Conservation (phyloP, 64 coral and sea anemone genomes). For the Porites australiensis region DNA sequence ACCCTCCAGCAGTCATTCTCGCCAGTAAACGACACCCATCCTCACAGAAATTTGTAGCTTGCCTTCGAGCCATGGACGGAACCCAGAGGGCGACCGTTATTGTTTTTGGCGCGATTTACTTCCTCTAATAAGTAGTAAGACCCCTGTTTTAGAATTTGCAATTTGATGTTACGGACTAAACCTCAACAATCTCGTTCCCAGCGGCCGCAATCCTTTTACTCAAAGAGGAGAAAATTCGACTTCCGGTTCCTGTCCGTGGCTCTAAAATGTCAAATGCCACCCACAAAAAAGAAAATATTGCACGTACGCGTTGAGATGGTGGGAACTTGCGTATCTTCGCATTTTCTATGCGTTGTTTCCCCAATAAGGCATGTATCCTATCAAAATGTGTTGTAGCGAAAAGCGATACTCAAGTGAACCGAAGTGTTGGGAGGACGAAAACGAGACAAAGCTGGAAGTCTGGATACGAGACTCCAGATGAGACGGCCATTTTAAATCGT, state of each 20-base stretch:
- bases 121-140: not conserved
- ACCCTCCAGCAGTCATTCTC: no score
- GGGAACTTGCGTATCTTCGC: not conserved
- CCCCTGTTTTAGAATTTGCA: not conserved
- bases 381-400: not conserved
- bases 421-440: not conserved
- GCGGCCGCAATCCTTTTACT: no score
- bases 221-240: not conserved
- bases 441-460: no score
- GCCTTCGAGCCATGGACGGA: slow-evolving; percentile 1
- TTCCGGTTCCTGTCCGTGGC: not conserved
- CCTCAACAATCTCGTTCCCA: slow-evolving; percentile 4
- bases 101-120: not conserved
- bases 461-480: no score
- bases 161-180: not conserved
- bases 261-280: not conserved
- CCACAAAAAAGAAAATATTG: not conserved
- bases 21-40: slow-evolving; percentile 1
- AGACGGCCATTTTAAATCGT: no score
- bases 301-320: not conserved
- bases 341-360: not conserved
- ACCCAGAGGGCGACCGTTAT: not conserved
- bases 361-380: not conserved
- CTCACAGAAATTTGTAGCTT: slow-evolving; percentile 4
- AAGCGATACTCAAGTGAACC: slow-evolving; percentile 8